Percentiles rank a stretch among this genome's conserved stretches.
Evolutionary conservation across 2,888 invertebrate species (phyloP).

Genomic region (Poecilobothrus nobilitatus): DNA sequence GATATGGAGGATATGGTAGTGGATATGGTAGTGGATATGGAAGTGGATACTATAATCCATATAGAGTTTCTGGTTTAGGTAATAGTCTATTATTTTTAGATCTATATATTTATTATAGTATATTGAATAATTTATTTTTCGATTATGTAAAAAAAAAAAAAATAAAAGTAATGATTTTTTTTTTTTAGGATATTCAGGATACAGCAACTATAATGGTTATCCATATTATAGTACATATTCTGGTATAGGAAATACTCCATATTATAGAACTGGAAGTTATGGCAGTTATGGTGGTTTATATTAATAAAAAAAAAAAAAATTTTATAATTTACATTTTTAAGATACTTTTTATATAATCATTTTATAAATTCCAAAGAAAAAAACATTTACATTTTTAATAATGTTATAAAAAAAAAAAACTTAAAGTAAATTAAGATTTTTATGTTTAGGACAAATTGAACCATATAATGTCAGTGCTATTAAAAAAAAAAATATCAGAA

Average conservation of each 20-base stretch:
- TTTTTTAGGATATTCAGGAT: neutral
- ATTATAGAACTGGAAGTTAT: neutral
- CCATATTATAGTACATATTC: conserved; percentile 4
- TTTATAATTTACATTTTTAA: no score
- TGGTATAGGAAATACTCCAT: neutral
- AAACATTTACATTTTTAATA: no score
- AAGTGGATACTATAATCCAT: conserved; percentile 10
- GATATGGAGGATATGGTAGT: neutral
- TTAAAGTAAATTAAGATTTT: no score
- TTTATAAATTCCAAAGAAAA: no score
- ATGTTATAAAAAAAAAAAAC: no score
- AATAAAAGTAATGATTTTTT: neutral
- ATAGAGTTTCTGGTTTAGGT: conserved; percentile 16
- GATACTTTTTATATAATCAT: no score
- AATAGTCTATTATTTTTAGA: neutral
- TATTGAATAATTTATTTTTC: no score
- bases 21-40: conserved; percentile 11
- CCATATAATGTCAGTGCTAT: no score
- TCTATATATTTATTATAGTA: no score
- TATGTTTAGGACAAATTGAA: no score
- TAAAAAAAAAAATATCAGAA: no score
- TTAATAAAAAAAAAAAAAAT: neutral
- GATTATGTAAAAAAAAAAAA: no score
- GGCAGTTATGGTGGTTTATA: neutral
- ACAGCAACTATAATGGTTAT: neutral